Percentiles rank a stretch among this genome's conserved stretches.
Evolutionary conservation across 2,888 invertebrate genomes (phyloP).

Genomic region (Hypolimnas misippus): DNA sequence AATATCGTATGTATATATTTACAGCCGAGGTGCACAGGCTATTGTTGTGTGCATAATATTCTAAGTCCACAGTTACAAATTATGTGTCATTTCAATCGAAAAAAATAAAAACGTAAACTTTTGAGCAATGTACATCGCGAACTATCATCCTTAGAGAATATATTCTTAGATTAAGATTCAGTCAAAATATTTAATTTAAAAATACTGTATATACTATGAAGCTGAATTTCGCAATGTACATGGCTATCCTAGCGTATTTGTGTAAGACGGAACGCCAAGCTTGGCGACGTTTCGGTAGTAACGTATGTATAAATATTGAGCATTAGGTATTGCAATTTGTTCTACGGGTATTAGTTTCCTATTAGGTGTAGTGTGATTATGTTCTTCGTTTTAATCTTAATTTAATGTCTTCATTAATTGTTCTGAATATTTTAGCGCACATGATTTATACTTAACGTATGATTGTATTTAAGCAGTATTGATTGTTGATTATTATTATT

Average conservation of each 20-base stretch:
- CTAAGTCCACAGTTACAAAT: conserved; percentile 11
- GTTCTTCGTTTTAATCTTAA: conserved; percentile 70
- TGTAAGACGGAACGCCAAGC: conserved; percentile 34
- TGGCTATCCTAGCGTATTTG: conserved; percentile 42
- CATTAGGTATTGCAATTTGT: conserved; percentile 78
- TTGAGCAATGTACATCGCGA: conserved; percentile 56
- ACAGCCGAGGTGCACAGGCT: conserved; percentile 19
- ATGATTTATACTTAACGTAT: conserved; percentile 62
- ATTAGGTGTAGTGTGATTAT: conserved; percentile 78
- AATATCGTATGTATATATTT: conserved; percentile 47
- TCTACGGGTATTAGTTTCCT: conserved; percentile 85
- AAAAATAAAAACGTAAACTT: conserved; percentile 38
- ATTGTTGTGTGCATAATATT: conserved; percentile 21
- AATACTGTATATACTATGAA: conserved; percentile 54
- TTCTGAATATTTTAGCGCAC: conserved; percentile 72
- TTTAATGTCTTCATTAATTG: conserved; percentile 56
- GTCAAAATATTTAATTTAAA: conserved; percentile 60
- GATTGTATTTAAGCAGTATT: conserved; percentile 63
- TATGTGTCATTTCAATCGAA: conserved; percentile 47
- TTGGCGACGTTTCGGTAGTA: conserved; percentile 3
- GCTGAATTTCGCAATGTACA: conserved; percentile 66
- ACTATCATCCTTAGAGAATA: conserved; percentile 51
- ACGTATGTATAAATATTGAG: conserved; percentile 43
- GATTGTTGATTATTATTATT: conserved; percentile 83
- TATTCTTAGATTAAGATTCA: conserved; percentile 53